phyloP scores from a whole-genome alignment of 2,888 invertebrate genomes.

The Clistopyga incitator region DNA sequence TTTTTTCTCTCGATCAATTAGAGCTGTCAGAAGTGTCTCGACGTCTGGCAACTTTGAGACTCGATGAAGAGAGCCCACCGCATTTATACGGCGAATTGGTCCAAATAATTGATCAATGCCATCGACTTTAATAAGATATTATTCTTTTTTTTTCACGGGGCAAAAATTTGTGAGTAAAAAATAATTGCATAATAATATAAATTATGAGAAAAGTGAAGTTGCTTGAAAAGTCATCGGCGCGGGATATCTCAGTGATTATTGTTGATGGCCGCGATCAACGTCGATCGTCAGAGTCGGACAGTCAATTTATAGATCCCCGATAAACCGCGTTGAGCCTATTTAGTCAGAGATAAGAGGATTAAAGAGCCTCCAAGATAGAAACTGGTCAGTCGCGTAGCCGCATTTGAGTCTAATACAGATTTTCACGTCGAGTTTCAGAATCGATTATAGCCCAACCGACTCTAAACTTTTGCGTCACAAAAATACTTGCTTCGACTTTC shows the following conservation, averaged over 20 bases:
- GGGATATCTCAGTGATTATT: constrained; percentile 47
- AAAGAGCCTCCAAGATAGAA: constrained; percentile 58
- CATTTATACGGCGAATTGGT: constrained; percentile 38
- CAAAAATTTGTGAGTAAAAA: not conserved
- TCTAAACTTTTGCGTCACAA: constrained; percentile 4
- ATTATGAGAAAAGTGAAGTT: not conserved
- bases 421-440: constrained; percentile 30
- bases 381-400: constrained; percentile 41
- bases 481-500: constrained; percentile 35
- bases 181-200: constrained; percentile 10
- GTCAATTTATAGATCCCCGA: constrained; percentile 69
- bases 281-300: constrained; percentile 57
- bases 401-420: not conserved
- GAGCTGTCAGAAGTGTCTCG: constrained; percentile 73
- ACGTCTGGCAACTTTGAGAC: constrained; percentile 63
- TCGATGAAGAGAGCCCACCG: constrained; percentile 2
- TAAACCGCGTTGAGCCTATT: constrained; percentile 67
- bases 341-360: constrained; percentile 71
- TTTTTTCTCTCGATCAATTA: constrained; percentile 71
- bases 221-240: not conserved
- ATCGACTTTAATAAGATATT: not conserved
- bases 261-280: constrained; percentile 49
- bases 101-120: constrained; percentile 4
- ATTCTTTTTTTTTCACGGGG: not conserved
- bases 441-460: constrained; percentile 29